A percentile compares a stretch with the other conserved stretches of the same genome.
phyloP scores from a whole-genome alignment of 37 sponge, comb jelly and placozoan species.

The Eunapius fragilis region DNA sequence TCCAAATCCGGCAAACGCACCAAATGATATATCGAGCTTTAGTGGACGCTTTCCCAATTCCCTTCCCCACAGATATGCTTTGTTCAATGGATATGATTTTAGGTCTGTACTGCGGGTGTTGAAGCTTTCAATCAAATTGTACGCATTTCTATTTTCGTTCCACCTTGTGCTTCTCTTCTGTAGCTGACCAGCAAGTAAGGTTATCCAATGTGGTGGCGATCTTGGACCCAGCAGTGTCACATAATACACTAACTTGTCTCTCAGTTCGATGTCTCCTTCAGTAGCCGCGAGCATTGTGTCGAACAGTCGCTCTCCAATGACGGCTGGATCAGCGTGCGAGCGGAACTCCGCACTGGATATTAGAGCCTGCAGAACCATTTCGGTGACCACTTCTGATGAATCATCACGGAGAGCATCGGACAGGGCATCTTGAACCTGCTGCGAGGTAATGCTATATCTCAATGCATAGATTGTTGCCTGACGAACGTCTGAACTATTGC shows the following conservation, averaged over 20 bases:
- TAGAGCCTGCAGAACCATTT: not conserved
- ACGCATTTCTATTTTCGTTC: not conserved
- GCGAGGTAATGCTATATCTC: not conserved
- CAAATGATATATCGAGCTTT: constrained; percentile 34
- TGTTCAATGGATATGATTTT: constrained; percentile 45
- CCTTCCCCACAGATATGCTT: constrained; percentile 65
- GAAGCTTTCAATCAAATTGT: constrained; percentile 46
- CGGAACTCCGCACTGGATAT: not conserved
- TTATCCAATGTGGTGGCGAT: not conserved
- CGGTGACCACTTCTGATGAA: too few relatives aligned
- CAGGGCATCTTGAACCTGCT: not conserved
- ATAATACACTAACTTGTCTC: not conserved
- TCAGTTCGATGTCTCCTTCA: not conserved
- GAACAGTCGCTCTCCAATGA: too few relatives aligned
- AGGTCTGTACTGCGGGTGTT: constrained; percentile 33
- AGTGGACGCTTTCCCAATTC: constrained; percentile 42
- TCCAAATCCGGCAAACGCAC: constrained; percentile 60
- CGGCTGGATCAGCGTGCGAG: not conserved
- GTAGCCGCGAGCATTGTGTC: not conserved
- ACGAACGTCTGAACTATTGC: constrained; percentile 25
- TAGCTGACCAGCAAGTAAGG: not conserved
- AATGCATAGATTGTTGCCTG: not conserved
- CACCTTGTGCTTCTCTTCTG: not conserved
- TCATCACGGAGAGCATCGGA: not conserved
- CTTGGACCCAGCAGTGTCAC: not conserved